Evolutionary conservation across 2,888 invertebrate genomes (phyloP).

Genomic region (Tenthredo scrophulariae): DNA sequence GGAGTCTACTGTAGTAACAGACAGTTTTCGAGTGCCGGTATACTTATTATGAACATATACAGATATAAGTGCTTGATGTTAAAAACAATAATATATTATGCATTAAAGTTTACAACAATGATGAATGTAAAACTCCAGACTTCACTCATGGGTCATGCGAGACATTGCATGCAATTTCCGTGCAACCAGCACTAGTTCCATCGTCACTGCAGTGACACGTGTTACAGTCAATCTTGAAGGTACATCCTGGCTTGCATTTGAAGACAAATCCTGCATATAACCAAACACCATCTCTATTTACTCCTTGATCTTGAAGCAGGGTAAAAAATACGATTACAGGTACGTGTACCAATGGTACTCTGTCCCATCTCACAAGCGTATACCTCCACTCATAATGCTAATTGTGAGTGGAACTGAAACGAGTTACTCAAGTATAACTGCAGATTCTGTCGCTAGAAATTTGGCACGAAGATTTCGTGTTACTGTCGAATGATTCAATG

Average conservation of each 20-base stretch:
- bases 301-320: not conserved
- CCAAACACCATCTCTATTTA: constrained; percentile 4
- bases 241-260: constrained; percentile 79
- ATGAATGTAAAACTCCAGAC: not conserved
- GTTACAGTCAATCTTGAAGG: constrained; percentile 79
- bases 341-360: not conserved
- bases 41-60: not conserved
- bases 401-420: not conserved
- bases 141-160: not conserved
- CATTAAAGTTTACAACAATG: not conserved
- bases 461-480: not conserved
- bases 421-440: not conserved
- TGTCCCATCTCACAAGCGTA: not conserved
- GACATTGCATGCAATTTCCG: constrained; percentile 69
- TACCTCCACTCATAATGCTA: not conserved
- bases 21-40: not conserved
- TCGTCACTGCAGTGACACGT: constrained; percentile 80
- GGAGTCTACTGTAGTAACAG: not conserved
- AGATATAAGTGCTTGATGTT: not conserved
- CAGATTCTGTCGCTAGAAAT: not conserved
- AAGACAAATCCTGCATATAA: not conserved
- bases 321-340: not conserved
- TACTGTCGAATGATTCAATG: not conserved
- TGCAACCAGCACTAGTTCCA: constrained; percentile 79
- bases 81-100: not conserved